phyloP scores from a whole-genome alignment of 64 coral and sea anemone species.

The Montipora sp. region DNA sequence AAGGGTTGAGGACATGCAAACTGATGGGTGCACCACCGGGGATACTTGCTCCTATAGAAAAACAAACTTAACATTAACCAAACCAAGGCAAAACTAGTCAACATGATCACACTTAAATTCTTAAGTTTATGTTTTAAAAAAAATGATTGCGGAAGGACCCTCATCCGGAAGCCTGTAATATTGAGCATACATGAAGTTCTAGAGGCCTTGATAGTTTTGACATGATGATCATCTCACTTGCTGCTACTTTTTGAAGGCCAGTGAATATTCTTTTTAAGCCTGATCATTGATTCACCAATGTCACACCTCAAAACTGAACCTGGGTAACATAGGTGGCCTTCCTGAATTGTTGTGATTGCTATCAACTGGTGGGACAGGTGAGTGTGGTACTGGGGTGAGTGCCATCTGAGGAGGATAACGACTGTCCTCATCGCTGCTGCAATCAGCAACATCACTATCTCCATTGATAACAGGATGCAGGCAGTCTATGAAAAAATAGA shows the following conservation, averaged over 20 bases:
- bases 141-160: too few relatives aligned
- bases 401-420: conserved; percentile 95
- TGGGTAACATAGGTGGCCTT: conserved; percentile 63
- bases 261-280: background rate
- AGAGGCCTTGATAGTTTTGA: too few relatives aligned
- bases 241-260: background rate
- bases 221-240: background rate
- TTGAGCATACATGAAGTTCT: too few relatives aligned
- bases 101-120: background rate
- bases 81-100: too few relatives aligned
- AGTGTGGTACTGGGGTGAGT: conserved; percentile 82
- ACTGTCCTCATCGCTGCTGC: conserved; percentile 87
- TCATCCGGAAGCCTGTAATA: too few relatives aligned
- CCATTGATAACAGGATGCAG: conserved; percentile 52
- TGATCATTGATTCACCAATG: background rate
- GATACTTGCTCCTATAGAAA: conserved; percentile 51
- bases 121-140: too few relatives aligned
- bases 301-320: conserved; percentile 89
- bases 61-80: background rate
- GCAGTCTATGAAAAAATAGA: background rate
- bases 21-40: conserved; percentile 39
- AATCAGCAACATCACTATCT: conserved; percentile 37
- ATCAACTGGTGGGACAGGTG: conserved; percentile 67
- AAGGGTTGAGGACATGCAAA: conserved; percentile 26
- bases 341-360: conserved; percentile 16